These are phyloP conservation scores for Lysandra coridon DNA, from an alignment of 2,888 invertebrate species.

Conservation along the genomic window DNA sequence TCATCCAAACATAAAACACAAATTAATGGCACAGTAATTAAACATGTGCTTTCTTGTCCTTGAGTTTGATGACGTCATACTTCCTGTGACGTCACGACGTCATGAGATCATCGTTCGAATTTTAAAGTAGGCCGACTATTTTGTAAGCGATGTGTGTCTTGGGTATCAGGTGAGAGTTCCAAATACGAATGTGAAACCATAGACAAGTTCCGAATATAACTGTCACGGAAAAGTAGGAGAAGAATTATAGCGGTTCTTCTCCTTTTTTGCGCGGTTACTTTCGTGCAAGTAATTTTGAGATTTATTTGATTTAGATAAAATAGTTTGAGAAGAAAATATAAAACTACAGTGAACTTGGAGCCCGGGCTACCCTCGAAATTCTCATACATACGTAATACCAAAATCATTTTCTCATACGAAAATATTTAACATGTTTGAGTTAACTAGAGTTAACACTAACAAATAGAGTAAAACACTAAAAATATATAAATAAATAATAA, in stretches of 20 bases:
- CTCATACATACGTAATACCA: too few relatives aligned
- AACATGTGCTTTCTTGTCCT: conserved; percentile 12
- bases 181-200: conserved; percentile 15
- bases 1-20: conserved; percentile 8
- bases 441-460: too few relatives aligned
- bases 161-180: conserved; percentile 13
- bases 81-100: conserved; percentile 2
- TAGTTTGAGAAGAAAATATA: too few relatives aligned
- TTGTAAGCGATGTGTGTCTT: background rate
- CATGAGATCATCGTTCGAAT: conserved; percentile 4
- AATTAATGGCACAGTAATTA: conserved; percentile 13
- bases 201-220: conserved; percentile 1
- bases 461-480: too few relatives aligned
- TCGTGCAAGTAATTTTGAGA: too few relatives aligned
- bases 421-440: too few relatives aligned
- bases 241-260: background rate
- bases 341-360: too few relatives aligned
- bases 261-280: background rate
- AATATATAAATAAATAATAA: too few relatives aligned
- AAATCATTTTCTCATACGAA: too few relatives aligned
- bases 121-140: conserved; percentile 1
- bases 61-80: background rate
- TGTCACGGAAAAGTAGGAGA: background rate
- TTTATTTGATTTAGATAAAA: too few relatives aligned
- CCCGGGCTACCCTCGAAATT: too few relatives aligned